Evolutionary conservation across 2,888 invertebrate genomes (phyloP), one percentile per base, ranked within the genome.

Genomic region (Lasioglossum pauxillum): DNA sequence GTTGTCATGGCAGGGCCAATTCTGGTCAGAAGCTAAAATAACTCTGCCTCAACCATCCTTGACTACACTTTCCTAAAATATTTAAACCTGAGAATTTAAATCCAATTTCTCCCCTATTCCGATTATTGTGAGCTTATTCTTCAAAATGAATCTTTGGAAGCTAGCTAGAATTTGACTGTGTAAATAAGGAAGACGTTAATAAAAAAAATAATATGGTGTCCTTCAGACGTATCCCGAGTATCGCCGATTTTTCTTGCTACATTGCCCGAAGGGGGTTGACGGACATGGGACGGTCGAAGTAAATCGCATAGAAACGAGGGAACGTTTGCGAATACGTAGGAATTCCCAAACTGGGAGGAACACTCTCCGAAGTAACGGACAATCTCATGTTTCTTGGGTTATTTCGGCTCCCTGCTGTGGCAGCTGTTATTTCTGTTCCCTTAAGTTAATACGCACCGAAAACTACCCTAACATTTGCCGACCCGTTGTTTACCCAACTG

Each of bases 361-460:
- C 75, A 27, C 69, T 84, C 74, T 83, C 77, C 67, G 4, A 83
- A 78, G 90, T 85, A 85, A 79, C 80, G 78, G 86, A 91, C 89
- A 91, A 90, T 91, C 87, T 86, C 78, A 79, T 88, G 89, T 89
- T 91, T 85, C 87, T 84, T 84, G 85, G 88, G 92, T 93, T 93
- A 93, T 93, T 93, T 93, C 88, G 84, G 90, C 91, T 88, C 87
- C 86, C 88, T 79, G 79, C 73, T 85, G 88, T 27, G 84, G 81
- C 85, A 46, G 87, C 92, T 91, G 93, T 93, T 93, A 92, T 93
- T 93, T 93, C 92, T 91, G 93, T 91, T 91, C 91, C 89, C 89
- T 90, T 91, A 91, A 92, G 91, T 92, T 93, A 92, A 90, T 92
- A 92, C 91, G 83, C 86, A 14, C 44, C 82, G 75, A 75, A 41